Percentiles rank a stretch among this genome's conserved stretches.
These are phyloP conservation scores for Listrodromus nycthemerus DNA, from an alignment of 2,888 invertebrate genomes.

Conservation along the genomic window DNA sequence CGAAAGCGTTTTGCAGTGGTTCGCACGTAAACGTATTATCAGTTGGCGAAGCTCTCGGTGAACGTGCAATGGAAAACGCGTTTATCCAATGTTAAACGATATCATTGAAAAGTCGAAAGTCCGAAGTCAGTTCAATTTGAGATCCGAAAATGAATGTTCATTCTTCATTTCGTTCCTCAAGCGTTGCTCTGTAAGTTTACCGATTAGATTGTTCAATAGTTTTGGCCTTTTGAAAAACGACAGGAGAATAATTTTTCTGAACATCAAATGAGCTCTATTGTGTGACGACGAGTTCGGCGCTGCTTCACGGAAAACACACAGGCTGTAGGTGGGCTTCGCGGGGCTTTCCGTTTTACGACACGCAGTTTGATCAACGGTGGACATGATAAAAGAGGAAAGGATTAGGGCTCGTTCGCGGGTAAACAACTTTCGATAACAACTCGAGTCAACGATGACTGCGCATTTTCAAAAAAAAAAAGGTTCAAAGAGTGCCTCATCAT, in stretches of 20 bases:
- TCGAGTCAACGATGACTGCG: neutral
- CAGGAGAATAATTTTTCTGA: too few species aligned
- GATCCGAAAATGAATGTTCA: too few species aligned
- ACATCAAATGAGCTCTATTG: too few species aligned
- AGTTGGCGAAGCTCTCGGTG: neutral
- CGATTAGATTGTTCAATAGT: too few species aligned
- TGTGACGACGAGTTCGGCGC: neutral
- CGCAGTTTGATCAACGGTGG: neutral
- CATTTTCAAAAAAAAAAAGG: neutral
- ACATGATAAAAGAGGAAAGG: neutral
- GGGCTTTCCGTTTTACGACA: neutral
- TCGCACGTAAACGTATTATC: slow-evolving; percentile 27
- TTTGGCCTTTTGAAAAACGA: too few species aligned
- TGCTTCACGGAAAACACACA: neutral
- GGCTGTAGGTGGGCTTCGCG: neutral
- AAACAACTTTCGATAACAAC: neutral
- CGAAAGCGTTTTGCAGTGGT: slow-evolving; percentile 6
- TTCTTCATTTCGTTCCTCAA: too few species aligned
- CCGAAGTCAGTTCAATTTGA: too few species aligned
- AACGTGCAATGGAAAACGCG: neutral
- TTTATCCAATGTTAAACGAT: too few species aligned
- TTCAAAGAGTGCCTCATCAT: too few species aligned
- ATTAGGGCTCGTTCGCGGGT: neutral
- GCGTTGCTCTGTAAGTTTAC: too few species aligned
- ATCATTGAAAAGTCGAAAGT: too few species aligned